Base-by-base conservation (phyloP, 2,888 invertebrate species). In the Drosophila algonquin region DNA sequence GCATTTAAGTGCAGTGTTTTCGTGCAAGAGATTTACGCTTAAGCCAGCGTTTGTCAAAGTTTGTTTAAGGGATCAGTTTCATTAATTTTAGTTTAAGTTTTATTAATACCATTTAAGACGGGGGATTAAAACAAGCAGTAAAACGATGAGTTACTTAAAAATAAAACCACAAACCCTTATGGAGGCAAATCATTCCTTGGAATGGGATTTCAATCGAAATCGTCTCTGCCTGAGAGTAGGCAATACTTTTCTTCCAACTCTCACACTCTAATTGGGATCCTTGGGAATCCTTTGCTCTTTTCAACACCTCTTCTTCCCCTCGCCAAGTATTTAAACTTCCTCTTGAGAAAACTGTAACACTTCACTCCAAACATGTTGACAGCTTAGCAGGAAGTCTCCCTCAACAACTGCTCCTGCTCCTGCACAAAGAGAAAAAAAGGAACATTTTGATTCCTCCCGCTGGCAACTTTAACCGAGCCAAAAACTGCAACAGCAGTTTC, bases 321-420 rank as follows among this genome's bases (percentile, higher is more conserved):
- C 3, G 18, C 30, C n/a, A 14, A 54, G 71, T 63, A 59, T 72
- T 72, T 64, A 63, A 70, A 71, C 53, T 63, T 67, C 35, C 51
- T 50, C 45, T 56, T 32, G 53, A 45, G 40, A 63, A 73, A 80
- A 70, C 72, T 83, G 77, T 67, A 77, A 14, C 40, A 86, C 76
- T 82, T 86, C 70, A 73, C 87, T 79, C 77, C 83, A 77, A 86
- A 83, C 77, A 83, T 83, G 82, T 81, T 83, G 87, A 83, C 87
- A 80, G 81, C 82, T 86, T 79, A 86, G 75, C 83, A 79, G 69
- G 79, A 56, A 77, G 63, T 61, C 71, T 63, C 71, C 62, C 55
- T 14, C 48, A 56, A 68, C 35, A 47, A 50, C 40, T 57, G 50
- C 59, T 32, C 45, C 48, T 59, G 16, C 50, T 18, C 30, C 46